phyloP scores from a whole-genome alignment of 2,113 vertebrate genomes.

The Bothrops jararaca region DNA sequence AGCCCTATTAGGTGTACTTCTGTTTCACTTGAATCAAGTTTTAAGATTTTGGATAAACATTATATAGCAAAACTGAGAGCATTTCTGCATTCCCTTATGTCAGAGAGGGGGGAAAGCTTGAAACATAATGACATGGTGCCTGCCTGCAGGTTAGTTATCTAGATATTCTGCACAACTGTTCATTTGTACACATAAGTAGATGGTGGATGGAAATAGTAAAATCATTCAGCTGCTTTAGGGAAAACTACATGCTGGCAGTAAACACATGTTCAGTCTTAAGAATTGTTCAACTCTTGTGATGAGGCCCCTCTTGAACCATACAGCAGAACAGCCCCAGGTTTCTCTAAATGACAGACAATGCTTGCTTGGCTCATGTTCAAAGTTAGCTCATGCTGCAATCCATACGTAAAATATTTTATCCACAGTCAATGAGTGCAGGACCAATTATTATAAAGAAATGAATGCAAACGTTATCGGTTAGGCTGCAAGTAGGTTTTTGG shows the following conservation, averaged over 20 bases:
- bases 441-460: neutral
- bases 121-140: neutral
- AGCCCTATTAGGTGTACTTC: neutral
- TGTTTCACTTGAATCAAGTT: neutral
- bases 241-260: neutral
- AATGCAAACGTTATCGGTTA: neutral
- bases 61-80: neutral
- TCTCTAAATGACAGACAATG: neutral
- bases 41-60: neutral
- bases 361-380: neutral
- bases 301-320: neutral
- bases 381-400: neutral
- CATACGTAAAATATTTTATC: neutral
- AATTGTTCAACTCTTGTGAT: neutral
- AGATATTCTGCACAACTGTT: neutral
- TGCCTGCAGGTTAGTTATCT: no score
- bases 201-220: neutral
- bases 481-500: neutral
- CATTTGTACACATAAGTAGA: neutral
- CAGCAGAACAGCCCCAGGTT: neutral
- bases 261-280: neutral
- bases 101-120: neutral
- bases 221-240: neutral
- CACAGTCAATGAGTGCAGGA: neutral
- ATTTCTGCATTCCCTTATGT: neutral